A percentile compares a stretch with the other conserved stretches of the same genome.
Evolutionary conservation across 2,797 vertebrate species (phyloP).

Genomic region (Rhabdophis nuchalis): DNA sequence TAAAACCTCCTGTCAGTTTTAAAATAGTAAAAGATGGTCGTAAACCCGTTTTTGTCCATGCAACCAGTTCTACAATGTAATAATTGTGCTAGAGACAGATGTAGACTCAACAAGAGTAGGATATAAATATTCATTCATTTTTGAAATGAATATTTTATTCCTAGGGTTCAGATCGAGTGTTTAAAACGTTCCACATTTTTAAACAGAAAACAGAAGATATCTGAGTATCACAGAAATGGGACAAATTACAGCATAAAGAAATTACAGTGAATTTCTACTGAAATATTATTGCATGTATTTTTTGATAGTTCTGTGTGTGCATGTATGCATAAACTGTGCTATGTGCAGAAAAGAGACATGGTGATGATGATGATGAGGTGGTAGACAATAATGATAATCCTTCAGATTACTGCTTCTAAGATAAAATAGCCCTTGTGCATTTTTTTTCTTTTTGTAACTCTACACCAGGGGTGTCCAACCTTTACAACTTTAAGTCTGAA

Average conservation of each 20-base stretch:
- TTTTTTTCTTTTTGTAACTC: constrained; percentile 14
- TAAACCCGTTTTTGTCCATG: not conserved
- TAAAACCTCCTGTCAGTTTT: not conserved
- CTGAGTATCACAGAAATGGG: constrained; percentile 12
- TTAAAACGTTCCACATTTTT: not conserved
- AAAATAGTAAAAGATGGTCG: not conserved
- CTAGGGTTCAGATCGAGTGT: not conserved
- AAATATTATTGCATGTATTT: not conserved
- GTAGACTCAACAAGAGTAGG: not conserved
- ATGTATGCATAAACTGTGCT: not conserved
- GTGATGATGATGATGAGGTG: not conserved
- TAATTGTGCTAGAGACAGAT: not conserved
- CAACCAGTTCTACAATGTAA: not conserved
- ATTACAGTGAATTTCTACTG: not conserved
- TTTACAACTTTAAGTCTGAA: too few relatives aligned
- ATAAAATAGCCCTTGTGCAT: not conserved
- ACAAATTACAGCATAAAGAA: constrained; percentile 12
- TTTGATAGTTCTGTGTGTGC: not conserved
- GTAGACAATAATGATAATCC: not conserved
- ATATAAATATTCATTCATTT: constrained; percentile 24
- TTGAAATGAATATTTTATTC: not conserved
- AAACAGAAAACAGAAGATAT: not conserved
- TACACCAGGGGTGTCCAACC: too few relatives aligned
- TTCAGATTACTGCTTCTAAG: not conserved
- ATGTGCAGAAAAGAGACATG: not conserved